Evolutionary conservation across 2,113 vertebrate genomes (phyloP).

Genomic region (Chlorocebus sabaeus): DNA sequence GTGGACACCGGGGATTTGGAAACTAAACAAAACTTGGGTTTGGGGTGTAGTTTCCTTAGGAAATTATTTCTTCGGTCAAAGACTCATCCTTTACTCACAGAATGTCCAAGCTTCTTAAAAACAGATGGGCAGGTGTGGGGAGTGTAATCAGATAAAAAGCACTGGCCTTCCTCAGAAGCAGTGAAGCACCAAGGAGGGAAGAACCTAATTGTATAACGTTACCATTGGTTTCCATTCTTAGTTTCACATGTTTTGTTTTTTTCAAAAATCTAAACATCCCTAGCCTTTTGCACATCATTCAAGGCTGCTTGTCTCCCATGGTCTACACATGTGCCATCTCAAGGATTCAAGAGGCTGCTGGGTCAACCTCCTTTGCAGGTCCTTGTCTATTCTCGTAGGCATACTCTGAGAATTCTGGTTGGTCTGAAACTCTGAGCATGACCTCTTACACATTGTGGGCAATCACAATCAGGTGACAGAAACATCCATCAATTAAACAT

Average conservation of each 20-base stretch:
- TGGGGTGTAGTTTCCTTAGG: not conserved
- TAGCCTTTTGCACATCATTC: not conserved
- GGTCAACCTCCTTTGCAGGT: not conserved
- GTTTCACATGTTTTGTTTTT: not conserved
- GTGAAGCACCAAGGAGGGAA: not conserved
- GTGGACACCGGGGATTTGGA: conserved; percentile 20
- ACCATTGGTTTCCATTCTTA: not conserved
- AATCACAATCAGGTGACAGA: not conserved
- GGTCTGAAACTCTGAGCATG: not conserved
- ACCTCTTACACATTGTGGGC: not conserved
- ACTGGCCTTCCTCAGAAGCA: not conserved
- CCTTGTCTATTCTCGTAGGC: not conserved
- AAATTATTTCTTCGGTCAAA: conserved; percentile 59
- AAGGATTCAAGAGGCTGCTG: not conserved
- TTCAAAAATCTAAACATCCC: not conserved
- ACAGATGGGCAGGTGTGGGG: not conserved
- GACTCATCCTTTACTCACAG: conserved; percentile 42
- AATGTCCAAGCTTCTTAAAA: conserved; percentile 60
- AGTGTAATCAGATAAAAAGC: not conserved
- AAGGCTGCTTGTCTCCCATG: not conserved
- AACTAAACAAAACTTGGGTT: conserved; percentile 47
- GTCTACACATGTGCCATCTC: not conserved
- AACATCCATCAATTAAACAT: not conserved
- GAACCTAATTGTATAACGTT: not conserved
- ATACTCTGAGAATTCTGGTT: not conserved